phyloP scores from a whole-genome alignment of 1,140 invertebrate species.

The Whitmania pigra region DNA sequence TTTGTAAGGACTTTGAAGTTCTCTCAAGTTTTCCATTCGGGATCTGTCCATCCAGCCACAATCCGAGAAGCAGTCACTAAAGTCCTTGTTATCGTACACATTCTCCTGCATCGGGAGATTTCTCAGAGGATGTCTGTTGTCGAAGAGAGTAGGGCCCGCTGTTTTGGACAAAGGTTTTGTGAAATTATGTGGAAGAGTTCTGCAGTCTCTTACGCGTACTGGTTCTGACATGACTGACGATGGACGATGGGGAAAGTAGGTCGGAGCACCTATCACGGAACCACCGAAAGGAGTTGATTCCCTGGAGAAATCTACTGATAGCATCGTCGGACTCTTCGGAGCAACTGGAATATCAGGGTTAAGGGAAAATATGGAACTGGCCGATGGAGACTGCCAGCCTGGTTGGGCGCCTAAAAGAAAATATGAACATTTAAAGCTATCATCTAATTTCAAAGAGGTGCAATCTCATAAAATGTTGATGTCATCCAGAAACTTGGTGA shows the following conservation, averaged over 20 bases:
- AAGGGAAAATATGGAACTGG: neutral
- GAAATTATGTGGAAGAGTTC: neutral
- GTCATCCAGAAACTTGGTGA: too few relatives aligned
- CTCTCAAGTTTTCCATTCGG: neutral
- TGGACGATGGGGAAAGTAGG: neutral
- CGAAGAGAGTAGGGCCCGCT: neutral
- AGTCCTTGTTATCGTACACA: neutral
- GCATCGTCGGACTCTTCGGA: neutral
- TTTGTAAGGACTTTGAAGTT: too few relatives aligned
- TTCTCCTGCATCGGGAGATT: neutral
- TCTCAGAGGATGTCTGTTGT: neutral
- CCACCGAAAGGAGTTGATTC: conserved; percentile 6
- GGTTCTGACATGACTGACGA: conserved; percentile 9
- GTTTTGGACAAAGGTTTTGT: neutral
- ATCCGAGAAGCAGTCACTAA: neutral
- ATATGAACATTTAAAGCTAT: neutral
- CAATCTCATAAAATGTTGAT: too few relatives aligned
- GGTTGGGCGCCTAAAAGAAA: neutral
- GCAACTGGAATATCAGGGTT: conserved; percentile 12
- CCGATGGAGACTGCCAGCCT: conserved; percentile 1
- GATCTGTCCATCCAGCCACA: neutral
- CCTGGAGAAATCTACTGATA: conserved; percentile 2
- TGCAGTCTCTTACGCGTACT: neutral
- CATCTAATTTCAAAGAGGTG: too few relatives aligned
- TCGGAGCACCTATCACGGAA: neutral